Evolutionary conservation across 2,797 vertebrate species (phyloP).

Genomic region (Manis javanica): DNA sequence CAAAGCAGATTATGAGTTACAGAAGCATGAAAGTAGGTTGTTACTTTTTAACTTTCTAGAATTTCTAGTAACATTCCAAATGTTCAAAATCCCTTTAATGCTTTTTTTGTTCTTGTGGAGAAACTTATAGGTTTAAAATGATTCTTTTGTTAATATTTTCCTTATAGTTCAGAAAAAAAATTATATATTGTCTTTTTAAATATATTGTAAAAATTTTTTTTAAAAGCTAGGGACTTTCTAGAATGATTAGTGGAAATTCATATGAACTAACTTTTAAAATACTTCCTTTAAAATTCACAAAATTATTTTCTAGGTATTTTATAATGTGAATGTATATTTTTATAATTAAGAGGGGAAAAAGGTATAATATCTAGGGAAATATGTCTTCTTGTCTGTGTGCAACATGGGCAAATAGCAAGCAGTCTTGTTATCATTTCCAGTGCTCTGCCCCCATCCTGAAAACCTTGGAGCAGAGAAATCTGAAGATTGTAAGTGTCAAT

Average conservation of each 20-base stretch:
- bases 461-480: constrained; percentile 3
- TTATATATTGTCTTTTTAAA: not conserved
- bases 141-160: not conserved
- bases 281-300: constrained; percentile 30
- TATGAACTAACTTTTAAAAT: constrained; percentile 1
- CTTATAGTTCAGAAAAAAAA: not conserved
- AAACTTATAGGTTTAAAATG: constrained; percentile 34
- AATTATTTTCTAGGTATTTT: constrained; percentile 27
- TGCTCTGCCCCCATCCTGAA: not conserved
- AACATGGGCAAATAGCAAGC: not conserved
- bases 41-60: constrained; percentile 28
- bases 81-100: not conserved
- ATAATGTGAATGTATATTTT: constrained; percentile 9
- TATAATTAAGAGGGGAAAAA: not conserved
- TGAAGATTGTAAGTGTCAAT: not conserved
- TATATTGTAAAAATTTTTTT: constrained; percentile 18
- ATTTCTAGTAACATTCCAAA: not conserved
- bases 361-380: not conserved
- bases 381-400: not conserved
- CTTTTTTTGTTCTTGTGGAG: constrained; percentile 10
- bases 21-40: not conserved
- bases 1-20: not conserved
- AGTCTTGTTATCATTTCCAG: not conserved
- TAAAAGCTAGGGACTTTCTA: not conserved
- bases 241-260: not conserved